Evolutionary conservation across 2,888 invertebrate genomes (phyloP).

Genomic region (Pachymerium ferrugineum): DNA sequence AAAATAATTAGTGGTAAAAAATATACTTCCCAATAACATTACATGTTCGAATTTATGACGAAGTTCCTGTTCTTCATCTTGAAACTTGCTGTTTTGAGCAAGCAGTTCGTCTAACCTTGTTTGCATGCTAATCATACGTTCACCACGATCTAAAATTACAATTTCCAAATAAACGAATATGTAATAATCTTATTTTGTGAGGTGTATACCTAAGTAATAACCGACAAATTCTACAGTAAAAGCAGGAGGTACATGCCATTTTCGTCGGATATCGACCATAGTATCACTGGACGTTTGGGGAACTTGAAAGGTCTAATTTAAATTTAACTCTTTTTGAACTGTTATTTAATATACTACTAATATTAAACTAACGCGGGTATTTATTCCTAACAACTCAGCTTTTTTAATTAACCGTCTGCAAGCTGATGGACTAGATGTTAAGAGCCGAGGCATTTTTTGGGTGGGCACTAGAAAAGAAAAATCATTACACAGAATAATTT

Average conservation of each 20-base stretch:
- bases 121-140: slow-evolving; percentile 71
- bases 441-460: slow-evolving; percentile 84
- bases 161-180: not conserved
- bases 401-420: slow-evolving; percentile 62
- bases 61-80: slow-evolving; percentile 69
- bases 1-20: not conserved
- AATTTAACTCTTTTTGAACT: too few relatives aligned
- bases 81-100: slow-evolving; percentile 64
- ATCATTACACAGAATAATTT: not conserved
- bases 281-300: slow-evolving; percentile 77
- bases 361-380: slow-evolving; percentile 53
- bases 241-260: slow-evolving; percentile 90
- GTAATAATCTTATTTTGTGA: not conserved
- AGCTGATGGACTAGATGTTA: slow-evolving; percentile 85
- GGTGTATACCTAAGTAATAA: slow-evolving; percentile 63
- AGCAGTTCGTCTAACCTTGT: slow-evolving; percentile 68
- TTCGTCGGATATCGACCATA: slow-evolving; percentile 77
- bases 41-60: slow-evolving; percentile 74
- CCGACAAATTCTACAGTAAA: slow-evolving; percentile 92
- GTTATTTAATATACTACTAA: slow-evolving; percentile 35
- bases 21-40: slow-evolving; percentile 30
- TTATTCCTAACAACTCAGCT: slow-evolving; percentile 84
- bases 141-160: slow-evolving; percentile 66
- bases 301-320: slow-evolving; percentile 65
- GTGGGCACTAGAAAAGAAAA: slow-evolving; percentile 66